Conservation (phyloP, 2,888 invertebrate genomes). For the Dioctria rufipes region DNA sequence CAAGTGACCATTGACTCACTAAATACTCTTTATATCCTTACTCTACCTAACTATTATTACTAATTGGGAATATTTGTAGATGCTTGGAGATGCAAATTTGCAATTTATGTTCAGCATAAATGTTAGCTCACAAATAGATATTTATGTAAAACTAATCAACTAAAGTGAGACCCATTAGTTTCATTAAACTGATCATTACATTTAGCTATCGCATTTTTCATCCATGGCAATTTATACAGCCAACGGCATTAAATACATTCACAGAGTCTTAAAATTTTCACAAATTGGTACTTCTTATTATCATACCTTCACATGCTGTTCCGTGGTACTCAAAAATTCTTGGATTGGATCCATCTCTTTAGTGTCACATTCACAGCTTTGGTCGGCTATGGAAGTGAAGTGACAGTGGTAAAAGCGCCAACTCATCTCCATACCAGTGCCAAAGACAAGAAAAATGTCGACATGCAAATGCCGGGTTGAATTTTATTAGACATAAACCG, state of each 20-base stretch:
- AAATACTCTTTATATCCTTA: too few species aligned
- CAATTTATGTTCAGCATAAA: too few species aligned
- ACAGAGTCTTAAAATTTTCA: slow-evolving; percentile 31
- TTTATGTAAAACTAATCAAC: too few species aligned
- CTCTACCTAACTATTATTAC: too few species aligned
- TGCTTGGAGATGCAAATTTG: too few species aligned
- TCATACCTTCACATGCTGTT: slow-evolving; percentile 8
- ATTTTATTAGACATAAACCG: slow-evolving; percentile 52
- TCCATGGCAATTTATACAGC: not conserved
- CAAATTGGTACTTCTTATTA: slow-evolving; percentile 25
- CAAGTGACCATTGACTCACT: too few species aligned
- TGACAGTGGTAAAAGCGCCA: slow-evolving; percentile 48
- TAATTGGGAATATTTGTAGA: too few species aligned
- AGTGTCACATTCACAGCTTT: slow-evolving; percentile 35
- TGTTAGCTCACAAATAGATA: too few species aligned
- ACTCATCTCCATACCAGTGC: slow-evolving; percentile 42
- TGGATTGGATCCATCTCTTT: slow-evolving; percentile 47
- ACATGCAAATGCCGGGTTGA: slow-evolving; percentile 48
- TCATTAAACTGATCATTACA: not conserved
- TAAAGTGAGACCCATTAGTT: not conserved
- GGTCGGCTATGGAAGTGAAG: not conserved
- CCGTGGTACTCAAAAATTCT: slow-evolving; percentile 40
- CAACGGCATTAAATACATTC: not conserved
- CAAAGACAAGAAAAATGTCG: slow-evolving; percentile 51
- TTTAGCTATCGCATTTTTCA: not conserved